A percentile compares a stretch with the other conserved stretches of the same genome.
These are phyloP conservation scores for Hipparchia semele DNA, from an alignment of 2,888 invertebrate species.

Conservation along the genomic window DNA sequence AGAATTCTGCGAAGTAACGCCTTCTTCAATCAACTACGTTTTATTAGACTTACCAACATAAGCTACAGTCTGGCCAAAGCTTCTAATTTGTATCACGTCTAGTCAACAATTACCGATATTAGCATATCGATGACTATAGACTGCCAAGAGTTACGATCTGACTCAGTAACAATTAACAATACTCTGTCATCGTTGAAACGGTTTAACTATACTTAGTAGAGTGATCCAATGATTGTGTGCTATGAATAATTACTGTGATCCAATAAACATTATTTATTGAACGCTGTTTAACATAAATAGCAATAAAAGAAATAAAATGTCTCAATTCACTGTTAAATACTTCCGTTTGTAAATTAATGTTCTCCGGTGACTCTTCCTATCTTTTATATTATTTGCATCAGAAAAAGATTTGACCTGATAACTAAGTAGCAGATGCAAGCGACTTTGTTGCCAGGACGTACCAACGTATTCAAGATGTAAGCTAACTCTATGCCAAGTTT, in stretches of 20 bases:
- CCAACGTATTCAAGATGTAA: too few species aligned
- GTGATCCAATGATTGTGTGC: slow-evolving; percentile 29
- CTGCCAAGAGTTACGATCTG: slow-evolving; percentile 33
- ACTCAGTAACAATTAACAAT: slow-evolving; percentile 42
- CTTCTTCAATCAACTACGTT: slow-evolving; percentile 13
- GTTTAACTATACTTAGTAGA: slow-evolving; percentile 34
- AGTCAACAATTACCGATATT: slow-evolving; percentile 37
- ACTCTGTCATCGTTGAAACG: slow-evolving; percentile 46
- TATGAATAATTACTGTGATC: slow-evolving; percentile 27
- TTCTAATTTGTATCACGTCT: slow-evolving; percentile 28
- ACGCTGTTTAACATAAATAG: not conserved
- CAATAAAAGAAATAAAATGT: not conserved
- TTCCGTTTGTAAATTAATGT: not conserved
- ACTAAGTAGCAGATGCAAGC: not conserved
- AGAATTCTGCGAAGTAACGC: slow-evolving; percentile 9
- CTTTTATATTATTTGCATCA: not conserved
- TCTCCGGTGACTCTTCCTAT: not conserved
- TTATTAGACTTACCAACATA: not conserved
- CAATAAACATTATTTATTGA: slow-evolving; percentile 10
- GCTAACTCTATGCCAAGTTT: too few species aligned
- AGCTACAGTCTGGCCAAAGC: slow-evolving; percentile 2
- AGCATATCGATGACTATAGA: slow-evolving; percentile 28
- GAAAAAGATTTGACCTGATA: not conserved
- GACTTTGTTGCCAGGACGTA: too few species aligned
- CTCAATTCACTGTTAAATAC: not conserved